Conservation (phyloP, 2,797 vertebrate species). For the Paedocypris micromegethes region DNA sequence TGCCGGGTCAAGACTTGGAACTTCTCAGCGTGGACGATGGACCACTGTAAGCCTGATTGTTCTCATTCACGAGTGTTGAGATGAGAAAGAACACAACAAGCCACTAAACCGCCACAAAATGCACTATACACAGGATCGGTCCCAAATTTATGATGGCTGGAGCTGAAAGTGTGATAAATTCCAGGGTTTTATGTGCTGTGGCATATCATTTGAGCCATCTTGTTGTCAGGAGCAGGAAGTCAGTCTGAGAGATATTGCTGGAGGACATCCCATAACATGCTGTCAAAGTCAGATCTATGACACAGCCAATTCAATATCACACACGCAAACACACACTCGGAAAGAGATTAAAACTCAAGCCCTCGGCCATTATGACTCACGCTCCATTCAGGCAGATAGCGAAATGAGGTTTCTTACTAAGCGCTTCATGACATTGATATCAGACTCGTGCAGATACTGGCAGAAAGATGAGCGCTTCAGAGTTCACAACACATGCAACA, state of each 20-base stretch:
- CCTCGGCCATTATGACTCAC: neutral
- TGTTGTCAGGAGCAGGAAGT: slow-evolving; percentile 58
- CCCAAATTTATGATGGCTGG: slow-evolving; percentile 34
- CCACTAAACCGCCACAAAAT: neutral
- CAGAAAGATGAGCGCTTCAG: neutral
- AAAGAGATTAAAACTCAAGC: neutral
- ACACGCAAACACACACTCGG: neutral
- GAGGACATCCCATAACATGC: slow-evolving; percentile 42
- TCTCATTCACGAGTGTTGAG: neutral
- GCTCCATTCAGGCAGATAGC: neutral
- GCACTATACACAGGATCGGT: neutral
- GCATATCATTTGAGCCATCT: slow-evolving; percentile 52
- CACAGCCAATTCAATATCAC: slow-evolving; percentile 16
- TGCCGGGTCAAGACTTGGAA: slow-evolving; percentile 21
- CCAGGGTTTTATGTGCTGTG: slow-evolving; percentile 50
- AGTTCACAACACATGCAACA: neutral
- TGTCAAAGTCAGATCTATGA: slow-evolving; percentile 13
- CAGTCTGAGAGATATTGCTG: slow-evolving; percentile 54
- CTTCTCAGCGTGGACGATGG: neutral
- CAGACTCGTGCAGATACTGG: neutral
- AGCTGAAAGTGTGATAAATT: slow-evolving; percentile 11
- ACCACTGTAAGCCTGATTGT: too few species aligned
- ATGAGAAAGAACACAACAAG: slow-evolving; percentile 3
- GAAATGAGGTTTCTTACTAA: neutral
- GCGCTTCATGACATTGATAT: neutral